Base-by-base conservation (phyloP, 2,888 invertebrate genomes). In the Aleiodes testaceus region DNA sequence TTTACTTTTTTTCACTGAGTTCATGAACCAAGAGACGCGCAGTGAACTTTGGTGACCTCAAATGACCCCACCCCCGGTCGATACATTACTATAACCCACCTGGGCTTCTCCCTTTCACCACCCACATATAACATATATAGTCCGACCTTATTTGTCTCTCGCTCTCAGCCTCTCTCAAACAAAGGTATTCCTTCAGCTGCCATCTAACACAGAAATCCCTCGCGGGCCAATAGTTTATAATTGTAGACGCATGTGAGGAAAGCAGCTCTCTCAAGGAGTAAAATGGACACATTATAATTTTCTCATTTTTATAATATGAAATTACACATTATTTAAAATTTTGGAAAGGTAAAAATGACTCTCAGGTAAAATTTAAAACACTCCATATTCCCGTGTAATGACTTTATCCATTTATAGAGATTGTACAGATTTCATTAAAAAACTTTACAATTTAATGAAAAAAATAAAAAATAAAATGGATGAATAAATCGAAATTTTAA, bases 31-130 rank as follows among this genome's bases (percentile, higher is more conserved):
- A 42, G 61, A 81, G 80, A 79, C 81, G 79, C 78, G 79, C 78
- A 80, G 79, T 85, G 85, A 85, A 85, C 85, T 85, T 85, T 82
- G 79, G 81, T 85, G 85, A 85, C 85, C 85, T 77, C 82, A 67
- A 78, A 78, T 85, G 85, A 85, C 85, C 85, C 80, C 84, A 78
- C 55, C 66, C 81, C 66, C 81, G 85, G 80, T 85, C 85, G 85
- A 85, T 85, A 85, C 82, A 81, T 82, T 81, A 84, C 81, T 82
- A 80, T 75, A 74, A 74, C 68, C 76, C 75, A 72, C 65, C 69
- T 67, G 68, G 65, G 36, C 36, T 36, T 36, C 36, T 36, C 36
- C 9, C 36, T 36, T 36, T 7, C 2, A 36, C 36, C 36, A 7
- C 36, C 6, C 36, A 36, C 9, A 36, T 36, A n/a, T n/a, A n/a